Base-by-base conservation (phyloP, 2,113 vertebrate species). In the Macrotus californicus region DNA sequence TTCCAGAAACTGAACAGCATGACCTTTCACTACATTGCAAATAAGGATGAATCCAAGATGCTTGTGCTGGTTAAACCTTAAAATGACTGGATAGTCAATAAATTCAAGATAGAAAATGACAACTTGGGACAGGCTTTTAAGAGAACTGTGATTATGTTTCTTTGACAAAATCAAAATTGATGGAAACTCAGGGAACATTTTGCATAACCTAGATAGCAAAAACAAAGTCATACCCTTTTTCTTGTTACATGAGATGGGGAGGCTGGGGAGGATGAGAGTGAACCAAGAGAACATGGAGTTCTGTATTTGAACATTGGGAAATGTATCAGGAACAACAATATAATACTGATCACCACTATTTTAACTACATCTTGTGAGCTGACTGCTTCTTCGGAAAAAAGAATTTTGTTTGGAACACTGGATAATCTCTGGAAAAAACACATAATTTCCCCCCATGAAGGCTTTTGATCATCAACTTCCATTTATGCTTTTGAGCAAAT, bases 141-240 rank as follows among this genome's bases (percentile, higher is more conserved):
- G 46, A 88, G 77, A 85, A 88, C 10, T 43, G 19, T 59, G 50
- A 84, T 84, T 54, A 67, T 69, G 36, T 69, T 91, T 91, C 31
- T 92, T 84, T 43, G 43, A 84, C 26, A 95, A 88, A 85, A 91
- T 69, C 18, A 79, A 83, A 84, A 88, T 88, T 88, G 41, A 77
- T 73, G 76, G 73, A 48, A 84, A 83, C 36, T 89, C 12, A 43
- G 93, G 61, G 73, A 93, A 82, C 67, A 79, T 85, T 94, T 87
- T 88, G 66, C 39, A 31, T 75, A 61, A 64, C 12, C 43, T 80
- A 48, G 48, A 70, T 81, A 81, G n/a, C 94, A 26, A 90, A 94
- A 87, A 36, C 36, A 50, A 54, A 94, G 61, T 67, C 66, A n/a
- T 76, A 64, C 73, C 66, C 43, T 75, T 85, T 89, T 89, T 75